Evolutionary conservation across 2,113 vertebrate species (phyloP).

Genomic region (Equus quagga): DNA sequence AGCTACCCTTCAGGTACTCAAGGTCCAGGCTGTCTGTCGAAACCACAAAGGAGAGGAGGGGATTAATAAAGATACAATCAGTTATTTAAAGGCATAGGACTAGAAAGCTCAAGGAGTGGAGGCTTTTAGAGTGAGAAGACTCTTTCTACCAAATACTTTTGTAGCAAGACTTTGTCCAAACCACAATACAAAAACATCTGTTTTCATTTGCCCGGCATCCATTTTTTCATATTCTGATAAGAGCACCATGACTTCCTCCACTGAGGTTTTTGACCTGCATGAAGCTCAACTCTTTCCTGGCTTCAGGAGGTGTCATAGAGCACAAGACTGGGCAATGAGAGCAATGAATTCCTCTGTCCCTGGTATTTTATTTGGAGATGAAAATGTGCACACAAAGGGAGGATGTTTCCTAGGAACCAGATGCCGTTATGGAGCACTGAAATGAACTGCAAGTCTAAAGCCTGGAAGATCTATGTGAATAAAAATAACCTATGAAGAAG

Average conservation of each 20-base stretch:
- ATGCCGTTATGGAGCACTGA: not conserved
- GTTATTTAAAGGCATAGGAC: not conserved
- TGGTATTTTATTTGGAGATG: not conserved
- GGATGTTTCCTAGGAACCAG: not conserved
- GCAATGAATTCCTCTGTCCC: not conserved
- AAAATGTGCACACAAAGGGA: not conserved
- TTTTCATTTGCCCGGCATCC: not conserved
- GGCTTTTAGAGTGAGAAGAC: not conserved
- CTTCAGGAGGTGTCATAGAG: not conserved
- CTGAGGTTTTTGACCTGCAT: not conserved
- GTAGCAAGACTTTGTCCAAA: not conserved
- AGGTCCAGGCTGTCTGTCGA: not conserved
- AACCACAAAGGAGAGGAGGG: not conserved
- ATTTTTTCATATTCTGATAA: not conserved
- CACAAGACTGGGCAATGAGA: not conserved
- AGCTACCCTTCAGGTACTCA: not conserved
- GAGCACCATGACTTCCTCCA: not conserved
- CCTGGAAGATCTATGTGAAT: not conserved
- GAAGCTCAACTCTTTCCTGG: not conserved
- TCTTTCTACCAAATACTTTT: not conserved
- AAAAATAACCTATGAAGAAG: not conserved
- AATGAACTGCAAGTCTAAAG: not conserved
- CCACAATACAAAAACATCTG: not conserved
- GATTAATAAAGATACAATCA: not conserved
- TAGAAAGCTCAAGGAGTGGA: not conserved